A percentile compares a stretch with the other conserved stretches of the same genome.
These are phyloP conservation scores for Hippocampus mohnikei DNA, from an alignment of 2,113 vertebrate genomes.

Conservation along the genomic window DNA sequence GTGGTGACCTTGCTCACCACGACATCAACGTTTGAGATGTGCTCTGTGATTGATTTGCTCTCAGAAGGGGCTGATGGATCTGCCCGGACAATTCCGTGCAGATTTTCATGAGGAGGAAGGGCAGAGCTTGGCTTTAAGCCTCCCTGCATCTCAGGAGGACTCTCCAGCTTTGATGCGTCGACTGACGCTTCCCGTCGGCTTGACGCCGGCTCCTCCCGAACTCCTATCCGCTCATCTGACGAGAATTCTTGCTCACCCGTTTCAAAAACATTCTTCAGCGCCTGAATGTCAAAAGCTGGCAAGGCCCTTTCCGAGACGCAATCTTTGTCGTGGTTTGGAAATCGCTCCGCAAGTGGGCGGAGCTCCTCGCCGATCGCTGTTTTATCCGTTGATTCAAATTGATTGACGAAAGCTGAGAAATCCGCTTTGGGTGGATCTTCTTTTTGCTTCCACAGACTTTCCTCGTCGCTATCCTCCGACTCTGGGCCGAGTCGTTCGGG, in stretches of 20 bases:
- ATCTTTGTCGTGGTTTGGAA: constrained; percentile 55
- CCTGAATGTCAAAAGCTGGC: constrained; percentile 72
- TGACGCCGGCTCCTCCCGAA: constrained; percentile 66
- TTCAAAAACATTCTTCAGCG: constrained; percentile 77
- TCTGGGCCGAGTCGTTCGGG: constrained; percentile 59
- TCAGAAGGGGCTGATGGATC: constrained; percentile 64
- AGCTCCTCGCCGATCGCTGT: constrained; percentile 60
- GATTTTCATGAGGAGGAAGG: constrained; percentile 48
- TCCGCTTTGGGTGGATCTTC: constrained; percentile 57
- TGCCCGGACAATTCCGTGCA: constrained; percentile 44
- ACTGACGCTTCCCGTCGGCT: constrained; percentile 56
- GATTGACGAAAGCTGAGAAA: constrained; percentile 60
- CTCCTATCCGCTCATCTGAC: constrained; percentile 57
- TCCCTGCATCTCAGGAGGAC: constrained; percentile 54
- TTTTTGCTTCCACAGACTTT: constrained; percentile 54
- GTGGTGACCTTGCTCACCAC: constrained; percentile 70
- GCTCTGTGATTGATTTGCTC: constrained; percentile 65
- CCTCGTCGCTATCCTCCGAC: constrained; percentile 55
- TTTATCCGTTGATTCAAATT: constrained; percentile 69
- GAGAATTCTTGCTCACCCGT: constrained; percentile 67
- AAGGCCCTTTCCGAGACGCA: constrained; percentile 64
- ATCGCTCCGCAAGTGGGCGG: constrained; percentile 41
- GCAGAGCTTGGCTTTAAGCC: constrained; percentile 54
- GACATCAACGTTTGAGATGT: constrained; percentile 69
- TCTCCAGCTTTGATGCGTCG: constrained; percentile 64